Evolutionary conservation across 2,797 vertebrate genomes (phyloP).

Genomic region (Lerista edwardsae): DNA sequence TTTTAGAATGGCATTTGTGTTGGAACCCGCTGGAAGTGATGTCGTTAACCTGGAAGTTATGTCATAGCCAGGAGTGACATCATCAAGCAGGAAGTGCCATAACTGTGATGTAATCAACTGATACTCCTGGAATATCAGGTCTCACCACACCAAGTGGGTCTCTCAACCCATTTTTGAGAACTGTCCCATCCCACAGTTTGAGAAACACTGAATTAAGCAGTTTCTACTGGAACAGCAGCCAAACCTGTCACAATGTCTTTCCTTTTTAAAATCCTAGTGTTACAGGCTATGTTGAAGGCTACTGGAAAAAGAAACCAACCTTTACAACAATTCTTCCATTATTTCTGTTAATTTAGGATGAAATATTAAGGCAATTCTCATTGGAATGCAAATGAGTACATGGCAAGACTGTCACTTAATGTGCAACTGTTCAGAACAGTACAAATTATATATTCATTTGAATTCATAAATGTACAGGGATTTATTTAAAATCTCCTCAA

Average conservation of each 20-base stretch:
- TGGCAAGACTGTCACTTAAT: slow-evolving; percentile 39
- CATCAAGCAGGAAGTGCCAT: no score
- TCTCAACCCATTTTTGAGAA: no score
- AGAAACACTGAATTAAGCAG: no score
- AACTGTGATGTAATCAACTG: no score
- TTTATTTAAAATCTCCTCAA: slow-evolving; percentile 46
- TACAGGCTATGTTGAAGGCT: background rate
- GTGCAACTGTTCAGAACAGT: slow-evolving; percentile 31
- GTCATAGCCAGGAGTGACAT: no score
- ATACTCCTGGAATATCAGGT: no score
- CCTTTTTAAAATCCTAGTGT: background rate
- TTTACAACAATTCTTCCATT: background rate
- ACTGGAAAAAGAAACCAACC: background rate
- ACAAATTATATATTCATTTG: slow-evolving; percentile 43
- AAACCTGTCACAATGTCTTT: background rate
- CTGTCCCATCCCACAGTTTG: no score
- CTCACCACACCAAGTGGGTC: no score
- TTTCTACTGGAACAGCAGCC: background rate
- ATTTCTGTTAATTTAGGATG: slow-evolving; percentile 10
- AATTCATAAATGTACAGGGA: slow-evolving; percentile 45
- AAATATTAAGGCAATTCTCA: background rate
- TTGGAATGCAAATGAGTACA: slow-evolving; percentile 38
- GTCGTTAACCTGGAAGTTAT: no score
- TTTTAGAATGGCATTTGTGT: no score
- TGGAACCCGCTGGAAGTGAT: no score